phyloP scores from a whole-genome alignment of 2,888 invertebrate genomes.

The Oligia fasciuncula region DNA sequence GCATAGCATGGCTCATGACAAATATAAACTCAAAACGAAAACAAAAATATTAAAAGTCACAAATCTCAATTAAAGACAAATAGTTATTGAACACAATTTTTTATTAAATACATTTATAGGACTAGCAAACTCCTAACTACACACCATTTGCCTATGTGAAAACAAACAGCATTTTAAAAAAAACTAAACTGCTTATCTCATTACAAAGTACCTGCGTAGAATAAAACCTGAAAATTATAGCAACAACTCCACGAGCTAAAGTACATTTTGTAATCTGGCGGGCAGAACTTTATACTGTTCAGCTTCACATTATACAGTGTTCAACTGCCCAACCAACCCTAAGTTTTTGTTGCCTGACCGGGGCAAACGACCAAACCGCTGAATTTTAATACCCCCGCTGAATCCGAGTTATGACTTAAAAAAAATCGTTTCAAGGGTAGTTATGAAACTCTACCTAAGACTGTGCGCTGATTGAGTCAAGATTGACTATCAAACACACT shows the following conservation, averaged over 20 bases:
- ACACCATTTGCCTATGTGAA: background rate
- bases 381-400: background rate
- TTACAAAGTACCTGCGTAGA: background rate
- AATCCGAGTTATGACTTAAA: background rate
- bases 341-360: background rate
- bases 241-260: background rate
- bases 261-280: background rate
- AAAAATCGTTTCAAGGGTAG: background rate
- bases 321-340: background rate
- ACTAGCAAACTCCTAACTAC: background rate
- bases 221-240: background rate
- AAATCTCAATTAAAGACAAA: background rate
- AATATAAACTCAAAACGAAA: background rate
- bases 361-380: background rate
- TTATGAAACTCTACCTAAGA: too few relatives aligned
- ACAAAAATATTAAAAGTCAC: background rate
- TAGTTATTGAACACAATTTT: background rate
- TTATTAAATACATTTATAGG: too few relatives aligned
- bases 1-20: background rate
- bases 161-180: background rate
- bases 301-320: background rate
- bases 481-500: too few relatives aligned
- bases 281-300: background rate
- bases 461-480: too few relatives aligned
- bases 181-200: background rate